Base-by-base conservation (phyloP, 2,888 invertebrate genomes). In the Camponotus fellah region DNA sequence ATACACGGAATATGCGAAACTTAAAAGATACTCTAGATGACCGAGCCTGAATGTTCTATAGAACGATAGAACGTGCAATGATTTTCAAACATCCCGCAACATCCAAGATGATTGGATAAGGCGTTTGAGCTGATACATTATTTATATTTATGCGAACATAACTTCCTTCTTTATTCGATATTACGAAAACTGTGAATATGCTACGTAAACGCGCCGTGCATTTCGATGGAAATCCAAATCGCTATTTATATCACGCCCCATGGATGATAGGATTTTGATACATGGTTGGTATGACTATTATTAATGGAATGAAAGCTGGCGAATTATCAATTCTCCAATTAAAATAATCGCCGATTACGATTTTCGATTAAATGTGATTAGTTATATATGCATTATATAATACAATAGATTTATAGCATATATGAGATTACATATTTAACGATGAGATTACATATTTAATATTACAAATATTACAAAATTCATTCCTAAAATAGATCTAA, bases 101-200 rank as follows among this genome's bases (percentile, higher is more conserved):
- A 60, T 46, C 21, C 75, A n/a, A 9, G 12, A 80, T 80, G 62
- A 80, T 74, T 80, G 80, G 80, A 64, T 69, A 80, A 80, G 37
- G 14, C 58, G 26, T 62, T 74, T 49, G 26, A 49, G 26, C 62
- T 49, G 62, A 80, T 80, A 74, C 49, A 80, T 80, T 80, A 80
- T 80, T 80, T 80, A 80, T 80, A 80, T 71, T 80, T 74, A 53
- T 74, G 62, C 46, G 46, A 74, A n/a, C 49, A 26, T 74, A 80
- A 49, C 62, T 74, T 46, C 32, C 34, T 60, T 14, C 10, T 43
- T 77, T 69, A 69, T 77, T 77, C 77, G 77, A 77, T 69, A 69
- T 69, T 77, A 77, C 43, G 58, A 77, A 77, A 77, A 77, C 69
- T 58, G 77, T 43, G 69, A 77, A 77, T 69, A 77, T 43, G 43